Evolutionary conservation across 2,797 vertebrate species (phyloP), one percentile per base, ranked within the genome.

Genomic region (Siniperca undulata): DNA sequence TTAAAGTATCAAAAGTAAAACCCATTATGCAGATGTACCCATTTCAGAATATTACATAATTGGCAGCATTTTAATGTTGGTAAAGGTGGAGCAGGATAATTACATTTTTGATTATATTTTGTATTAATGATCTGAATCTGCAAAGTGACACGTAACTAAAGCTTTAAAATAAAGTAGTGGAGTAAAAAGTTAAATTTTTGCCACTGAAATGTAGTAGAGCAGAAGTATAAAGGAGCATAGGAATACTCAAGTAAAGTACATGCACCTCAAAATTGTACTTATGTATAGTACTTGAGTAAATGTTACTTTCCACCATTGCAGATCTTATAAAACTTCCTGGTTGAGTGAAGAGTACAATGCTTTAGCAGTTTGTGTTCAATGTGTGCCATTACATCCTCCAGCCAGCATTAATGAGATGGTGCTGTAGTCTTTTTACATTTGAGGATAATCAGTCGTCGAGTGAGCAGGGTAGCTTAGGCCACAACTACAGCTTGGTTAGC

Each of bases 201-300:
- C 2, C 27, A 13, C 3, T 0, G 34, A 70, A 36, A n/a, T n/a
- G n/a, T 16, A 65, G 6, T 24, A 12, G 7, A 42, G 38, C 6
- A 6, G 5, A 75, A 48, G n/a, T 71, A 68, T 52, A 36, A n/a
- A 52, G 12, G 19, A 56, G 61, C 8, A 56, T 66, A n/a, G 4
- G 65, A 48, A 67, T 24, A n/a, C 19, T 74, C 7, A 42, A 56
- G 52, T 66, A 56, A 56, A 67, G 46, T 30, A 30, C 30, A 30
- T 30, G 30, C 30, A 30, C 30, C 30, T 30, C 30, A 30, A 30
- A 30, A 30, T 30, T 30, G 30, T 30, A 30, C 30, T 30, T 30
- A 30, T 3, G 30, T 30, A 30, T 3, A 30, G 30, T 30, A 30
- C 30, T 30, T 30, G 30, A 30, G 30, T 30, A 30, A 30, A 30